phyloP scores from a whole-genome alignment of 2,113 vertebrate species.

The Oreochromis aureus region DNA sequence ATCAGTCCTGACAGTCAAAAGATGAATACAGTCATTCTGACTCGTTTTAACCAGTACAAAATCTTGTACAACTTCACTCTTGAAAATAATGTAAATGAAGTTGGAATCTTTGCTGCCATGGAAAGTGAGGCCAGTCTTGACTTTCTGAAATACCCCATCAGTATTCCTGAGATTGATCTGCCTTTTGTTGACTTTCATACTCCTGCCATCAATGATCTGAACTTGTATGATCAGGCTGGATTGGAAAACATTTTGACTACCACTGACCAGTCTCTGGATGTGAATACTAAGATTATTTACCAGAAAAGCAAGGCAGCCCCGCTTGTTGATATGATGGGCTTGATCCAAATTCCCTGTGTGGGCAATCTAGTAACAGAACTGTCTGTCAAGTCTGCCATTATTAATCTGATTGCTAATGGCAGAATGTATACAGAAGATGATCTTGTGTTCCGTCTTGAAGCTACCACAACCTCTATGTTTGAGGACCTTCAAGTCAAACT shows the following conservation, averaged over 20 bases:
- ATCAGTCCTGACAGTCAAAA: conserved; percentile 75
- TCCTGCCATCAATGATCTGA: conserved; percentile 73
- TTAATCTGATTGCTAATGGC: conserved; percentile 80
- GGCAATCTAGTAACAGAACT: conserved; percentile 84
- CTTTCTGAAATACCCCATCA: conserved; percentile 80
- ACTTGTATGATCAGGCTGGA: conserved; percentile 81
- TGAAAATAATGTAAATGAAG: conserved; percentile 73
- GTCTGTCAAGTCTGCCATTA: conserved; percentile 85
- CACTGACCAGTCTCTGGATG: conserved; percentile 80
- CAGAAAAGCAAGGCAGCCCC: conserved; percentile 75
- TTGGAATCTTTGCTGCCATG: conserved; percentile 66
- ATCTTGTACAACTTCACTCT: conserved; percentile 78
- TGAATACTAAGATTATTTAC: conserved; percentile 80
- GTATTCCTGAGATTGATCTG: conserved; percentile 76
- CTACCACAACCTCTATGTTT: conserved; percentile 78
- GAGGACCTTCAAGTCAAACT: conserved; percentile 81
- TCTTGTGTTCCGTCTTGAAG: conserved; percentile 77
- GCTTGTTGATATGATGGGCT: conserved; percentile 56
- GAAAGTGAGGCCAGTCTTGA: conserved; percentile 84
- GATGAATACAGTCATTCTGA: conserved; percentile 71
- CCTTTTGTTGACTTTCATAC: conserved; percentile 71
- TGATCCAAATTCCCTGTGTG: conserved; percentile 70
- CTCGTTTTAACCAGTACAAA: conserved; percentile 84
- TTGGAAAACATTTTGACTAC: conserved; percentile 81
- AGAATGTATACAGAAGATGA: conserved; percentile 82